Base-by-base conservation (phyloP, 2,113 vertebrate species). In the Thinocorus orbignyianus region DNA sequence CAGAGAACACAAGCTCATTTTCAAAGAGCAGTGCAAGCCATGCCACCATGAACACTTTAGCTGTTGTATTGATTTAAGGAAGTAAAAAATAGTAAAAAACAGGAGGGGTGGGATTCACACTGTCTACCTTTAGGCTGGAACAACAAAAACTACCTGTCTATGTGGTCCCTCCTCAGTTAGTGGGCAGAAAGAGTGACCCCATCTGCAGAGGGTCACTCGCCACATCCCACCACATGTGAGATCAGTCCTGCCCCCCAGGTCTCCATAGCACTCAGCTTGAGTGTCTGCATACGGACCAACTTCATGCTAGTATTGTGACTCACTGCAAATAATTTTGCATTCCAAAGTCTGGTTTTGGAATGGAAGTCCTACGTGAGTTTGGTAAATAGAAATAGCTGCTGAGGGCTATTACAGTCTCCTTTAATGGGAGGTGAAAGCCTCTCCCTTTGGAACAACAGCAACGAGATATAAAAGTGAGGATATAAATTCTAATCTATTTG, bases 191-290 rank as follows among this genome's bases (percentile, higher is more conserved):
- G 33, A 87, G 60, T n/a, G n/a, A n/a, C n/a, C 10, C 44, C 57
- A 6, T 15, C 48, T 55, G 68, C 48, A 70, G 72, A 42, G 62
- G 30, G 35, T 44, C 65, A 73, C 60, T 87, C 2, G 8, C 31
- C 35, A 31, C 24, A 9, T 28, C 80, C 52, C 66, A 68, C 68
- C 62, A 26, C 17, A 16, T 0, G 3, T 10, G 7, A 80, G 35
- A 60, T 51, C 35, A 70, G 13, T 65, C 57, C 51, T 82, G 51
- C 60, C 54, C 37, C n/a, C 0, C 0, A 86, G 30, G 17, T 88
- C 80, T 22, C 60, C 33, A 61, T 0, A 78, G 72, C 0, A 0
- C 54, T 42, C 2, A 0, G 73, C 49, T 28, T 9, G 8, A 81
- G 65, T 26, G 31, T 65, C 60, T 12, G 6, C 90, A 62, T 26